Evolutionary conservation across 2,797 vertebrate genomes (phyloP).

Genomic region (Phrynocephalus guinanensis): DNA sequence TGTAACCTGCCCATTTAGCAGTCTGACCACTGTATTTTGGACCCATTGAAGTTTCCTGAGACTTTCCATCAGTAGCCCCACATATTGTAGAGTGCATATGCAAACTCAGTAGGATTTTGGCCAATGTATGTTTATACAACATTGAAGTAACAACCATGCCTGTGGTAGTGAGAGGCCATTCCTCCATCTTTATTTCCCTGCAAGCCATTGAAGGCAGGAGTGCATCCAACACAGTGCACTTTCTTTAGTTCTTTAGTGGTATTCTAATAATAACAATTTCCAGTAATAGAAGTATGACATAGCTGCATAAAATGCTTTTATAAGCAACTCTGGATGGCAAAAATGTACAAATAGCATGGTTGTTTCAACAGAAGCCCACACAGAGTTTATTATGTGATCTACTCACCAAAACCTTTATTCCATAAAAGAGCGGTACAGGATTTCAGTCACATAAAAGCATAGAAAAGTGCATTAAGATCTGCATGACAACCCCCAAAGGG

Average conservation of each 20-base stretch:
- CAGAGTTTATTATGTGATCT: slow-evolving; percentile 5
- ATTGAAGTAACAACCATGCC: neutral
- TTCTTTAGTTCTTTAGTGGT: slow-evolving; percentile 17
- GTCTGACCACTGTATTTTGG: too few relatives aligned
- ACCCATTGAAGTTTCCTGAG: too few relatives aligned
- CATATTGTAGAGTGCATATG: too few relatives aligned
- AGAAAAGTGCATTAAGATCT: neutral
- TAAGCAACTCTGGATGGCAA: slow-evolving; percentile 11
- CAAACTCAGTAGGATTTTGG: too few relatives aligned
- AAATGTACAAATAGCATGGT: neutral
- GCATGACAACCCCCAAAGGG: too few relatives aligned
- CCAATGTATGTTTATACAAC: neutral
- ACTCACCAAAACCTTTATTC: neutral
- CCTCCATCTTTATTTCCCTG: neutral
- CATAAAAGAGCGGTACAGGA: neutral
- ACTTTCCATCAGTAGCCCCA: too few relatives aligned
- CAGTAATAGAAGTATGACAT: slow-evolving; percentile 30
- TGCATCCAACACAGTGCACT: neutral
- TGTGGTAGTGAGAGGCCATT: slow-evolving; percentile 1
- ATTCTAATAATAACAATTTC: slow-evolving; percentile 16
- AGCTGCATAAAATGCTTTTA: slow-evolving; percentile 27
- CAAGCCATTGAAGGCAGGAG: slow-evolving; percentile 9
- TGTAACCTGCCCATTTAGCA: too few relatives aligned
- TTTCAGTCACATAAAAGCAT: neutral
- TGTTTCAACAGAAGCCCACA: slow-evolving; percentile 16